Evolutionary conservation across 2,797 vertebrate species (phyloP).

Genomic region (Cirrhinus molitorella): DNA sequence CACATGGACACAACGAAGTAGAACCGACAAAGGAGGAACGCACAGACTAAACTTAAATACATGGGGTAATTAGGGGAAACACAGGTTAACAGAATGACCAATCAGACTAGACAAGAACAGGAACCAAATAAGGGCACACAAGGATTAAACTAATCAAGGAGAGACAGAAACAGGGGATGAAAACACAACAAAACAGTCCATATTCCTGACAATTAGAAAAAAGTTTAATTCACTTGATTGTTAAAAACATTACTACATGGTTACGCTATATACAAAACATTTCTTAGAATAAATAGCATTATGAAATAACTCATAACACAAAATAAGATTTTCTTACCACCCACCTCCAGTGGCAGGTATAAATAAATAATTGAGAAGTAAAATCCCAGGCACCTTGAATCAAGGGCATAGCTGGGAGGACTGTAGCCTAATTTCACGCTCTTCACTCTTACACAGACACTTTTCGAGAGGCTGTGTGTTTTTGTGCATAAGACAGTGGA

Average conservation of each 20-base stretch:
- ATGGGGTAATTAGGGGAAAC: too few species aligned
- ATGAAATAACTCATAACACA: background rate
- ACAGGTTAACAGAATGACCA: too few species aligned
- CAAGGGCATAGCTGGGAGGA: conserved; percentile 34
- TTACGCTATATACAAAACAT: background rate
- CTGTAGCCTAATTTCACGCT: conserved; percentile 44
- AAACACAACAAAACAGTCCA: too few species aligned
- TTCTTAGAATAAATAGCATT: background rate
- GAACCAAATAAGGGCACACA: too few species aligned
- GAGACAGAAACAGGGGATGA: too few species aligned
- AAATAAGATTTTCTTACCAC: background rate
- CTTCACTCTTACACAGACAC: conserved; percentile 39
- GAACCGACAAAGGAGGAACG: too few species aligned
- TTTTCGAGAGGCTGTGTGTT: conserved; percentile 2
- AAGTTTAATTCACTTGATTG: background rate
- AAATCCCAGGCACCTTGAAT: conserved; percentile 30
- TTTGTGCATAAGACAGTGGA: background rate
- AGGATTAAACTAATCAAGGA: too few species aligned
- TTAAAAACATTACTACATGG: background rate
- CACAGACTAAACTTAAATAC: too few species aligned
- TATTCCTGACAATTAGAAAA: too few species aligned
- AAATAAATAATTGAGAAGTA: conserved; percentile 38
- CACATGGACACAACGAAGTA: too few species aligned
- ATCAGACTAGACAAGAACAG: too few species aligned
- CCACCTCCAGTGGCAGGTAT: conserved; percentile 18